A percentile compares a stretch with the other conserved stretches of the same genome.
phyloP scores from a whole-genome alignment of 2,797 vertebrate genomes.

The Brachymystax lenok region DNA sequence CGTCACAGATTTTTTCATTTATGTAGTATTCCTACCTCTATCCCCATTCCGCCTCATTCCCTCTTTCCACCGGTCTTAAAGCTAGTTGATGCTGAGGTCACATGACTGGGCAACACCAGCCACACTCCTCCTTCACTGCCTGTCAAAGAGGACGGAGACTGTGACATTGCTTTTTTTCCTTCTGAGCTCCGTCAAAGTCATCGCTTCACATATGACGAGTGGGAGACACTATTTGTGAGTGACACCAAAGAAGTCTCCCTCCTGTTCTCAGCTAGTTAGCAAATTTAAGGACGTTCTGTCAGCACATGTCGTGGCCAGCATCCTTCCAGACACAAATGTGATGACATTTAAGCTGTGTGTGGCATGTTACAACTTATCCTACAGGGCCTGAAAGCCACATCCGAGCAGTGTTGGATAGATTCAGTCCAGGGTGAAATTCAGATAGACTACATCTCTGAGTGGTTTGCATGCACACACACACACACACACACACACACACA shows the following conservation, averaged over 20 bases:
- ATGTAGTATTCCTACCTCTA: slow-evolving; percentile 42
- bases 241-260: slow-evolving; percentile 45
- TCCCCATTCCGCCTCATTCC: slow-evolving; percentile 2
- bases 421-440: slow-evolving; percentile 42
- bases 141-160: slow-evolving; percentile 32
- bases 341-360: slow-evolving; percentile 57
- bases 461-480: neutral
- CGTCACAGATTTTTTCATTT: slow-evolving; percentile 40
- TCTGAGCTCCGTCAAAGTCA: slow-evolving; percentile 47
- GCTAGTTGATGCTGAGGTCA: neutral
- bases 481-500: neutral
- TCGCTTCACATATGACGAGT: slow-evolving; percentile 41
- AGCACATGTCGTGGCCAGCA: slow-evolving; percentile 52
- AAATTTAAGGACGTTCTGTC: slow-evolving; percentile 61
- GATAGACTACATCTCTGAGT: slow-evolving; percentile 21
- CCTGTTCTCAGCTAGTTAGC: slow-evolving; percentile 57
- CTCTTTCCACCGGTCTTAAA: slow-evolving; percentile 37
- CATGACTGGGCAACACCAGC: neutral
- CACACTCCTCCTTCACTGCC: neutral
- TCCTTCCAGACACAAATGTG: slow-evolving; percentile 15
- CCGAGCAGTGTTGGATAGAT: slow-evolving; percentile 35
- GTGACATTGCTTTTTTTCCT: slow-evolving; percentile 14
- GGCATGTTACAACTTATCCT: slow-evolving; percentile 39
- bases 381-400: slow-evolving; percentile 32
- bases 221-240: slow-evolving; percentile 43